Evolutionary conservation across 2,113 vertebrate species (phyloP).

Genomic region (Takifugu flavidus): DNA sequence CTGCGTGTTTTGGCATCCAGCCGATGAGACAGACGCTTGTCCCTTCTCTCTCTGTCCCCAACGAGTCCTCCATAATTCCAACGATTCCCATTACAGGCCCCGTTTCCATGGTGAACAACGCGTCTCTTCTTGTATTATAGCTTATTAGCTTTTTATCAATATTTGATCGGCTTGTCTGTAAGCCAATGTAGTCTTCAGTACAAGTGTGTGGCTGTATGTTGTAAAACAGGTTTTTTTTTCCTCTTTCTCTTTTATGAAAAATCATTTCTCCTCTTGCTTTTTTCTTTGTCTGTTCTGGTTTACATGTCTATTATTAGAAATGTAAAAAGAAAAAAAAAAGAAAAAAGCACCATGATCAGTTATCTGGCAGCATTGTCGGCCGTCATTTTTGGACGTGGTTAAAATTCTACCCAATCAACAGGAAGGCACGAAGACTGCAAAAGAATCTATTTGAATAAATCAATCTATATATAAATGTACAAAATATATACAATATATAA

Average conservation of each 20-base stretch:
- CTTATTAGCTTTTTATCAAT: constrained; percentile 78
- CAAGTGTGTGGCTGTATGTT: constrained; percentile 78
- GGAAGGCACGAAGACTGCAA: constrained; percentile 77
- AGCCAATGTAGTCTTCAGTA: constrained; percentile 82
- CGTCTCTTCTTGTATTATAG: constrained; percentile 82
- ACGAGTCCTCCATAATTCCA: constrained; percentile 37
- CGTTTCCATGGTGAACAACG: constrained; percentile 66
- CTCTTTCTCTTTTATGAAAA: constrained; percentile 55
- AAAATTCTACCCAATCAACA: constrained; percentile 68
- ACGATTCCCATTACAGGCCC: constrained; percentile 43
- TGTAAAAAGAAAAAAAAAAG: constrained; percentile 41
- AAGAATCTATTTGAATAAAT: constrained; percentile 77
- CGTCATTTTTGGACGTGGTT: constrained; percentile 55
- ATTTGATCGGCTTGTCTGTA: constrained; percentile 75
- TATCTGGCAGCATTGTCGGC: constrained; percentile 48
- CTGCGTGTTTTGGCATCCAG: constrained; percentile 73
- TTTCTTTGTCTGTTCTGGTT: constrained; percentile 77
- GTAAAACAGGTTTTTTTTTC: constrained; percentile 62
- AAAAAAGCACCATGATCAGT: constrained; percentile 47
- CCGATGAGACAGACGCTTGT: constrained; percentile 64
- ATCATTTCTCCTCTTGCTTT: constrained; percentile 63
- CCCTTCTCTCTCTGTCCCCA: constrained; percentile 30
- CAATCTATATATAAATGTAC: constrained; percentile 80
- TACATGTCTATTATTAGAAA: constrained; percentile 69
- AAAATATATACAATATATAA: constrained; percentile 80